Percentiles rank a stretch among this genome's conserved stretches.
These are phyloP conservation scores for Cordylochernes scorpioides DNA, from an alignment of 2,888 invertebrate genomes.

Conservation along the genomic window DNA sequence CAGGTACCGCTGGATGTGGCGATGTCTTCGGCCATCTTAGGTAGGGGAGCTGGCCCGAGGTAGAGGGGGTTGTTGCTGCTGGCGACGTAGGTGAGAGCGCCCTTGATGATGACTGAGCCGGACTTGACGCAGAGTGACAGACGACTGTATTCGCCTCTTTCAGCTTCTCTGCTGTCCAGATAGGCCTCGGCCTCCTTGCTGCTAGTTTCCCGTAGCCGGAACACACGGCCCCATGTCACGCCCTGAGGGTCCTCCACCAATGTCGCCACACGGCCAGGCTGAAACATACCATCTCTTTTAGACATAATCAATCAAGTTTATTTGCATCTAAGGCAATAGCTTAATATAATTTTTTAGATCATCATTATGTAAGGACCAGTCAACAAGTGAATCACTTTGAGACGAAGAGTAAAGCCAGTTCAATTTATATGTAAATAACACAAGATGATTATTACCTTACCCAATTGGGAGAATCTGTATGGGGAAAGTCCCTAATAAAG, in stretches of 20 bases:
- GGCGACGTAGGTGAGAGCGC: slow-evolving; percentile 24
- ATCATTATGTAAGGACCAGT: too few species aligned
- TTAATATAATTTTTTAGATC: too few species aligned
- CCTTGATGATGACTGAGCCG: slow-evolving; percentile 30
- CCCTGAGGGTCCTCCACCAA: slow-evolving; percentile 32
- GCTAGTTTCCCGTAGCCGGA: slow-evolving; percentile 36
- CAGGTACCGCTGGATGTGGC: slow-evolving; percentile 16
- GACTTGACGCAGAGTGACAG: too few species aligned
- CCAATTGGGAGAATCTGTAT: too few species aligned
- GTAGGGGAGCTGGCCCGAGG: slow-evolving; percentile 21
- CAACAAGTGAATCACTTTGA: too few species aligned
- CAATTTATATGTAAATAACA: too few species aligned
- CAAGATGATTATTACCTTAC: too few species aligned
- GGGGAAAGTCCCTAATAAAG: too few species aligned
- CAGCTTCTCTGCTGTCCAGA: slow-evolving; percentile 48
- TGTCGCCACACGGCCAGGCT: slow-evolving; percentile 26
- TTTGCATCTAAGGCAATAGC: too few species aligned
- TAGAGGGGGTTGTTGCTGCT: slow-evolving; percentile 20
- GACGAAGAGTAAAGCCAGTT: too few species aligned
- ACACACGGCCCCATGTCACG: slow-evolving; percentile 59
- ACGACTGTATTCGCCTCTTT: slow-evolving; percentile 49
- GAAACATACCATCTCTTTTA: too few species aligned
- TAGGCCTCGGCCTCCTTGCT: slow-evolving; percentile 38
- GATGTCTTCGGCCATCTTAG: slow-evolving; percentile 23
- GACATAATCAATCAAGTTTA: too few species aligned